These are phyloP conservation scores for Gallinago stenura DNA, from an alignment of 2,797 vertebrate species.

Conservation along the genomic window DNA sequence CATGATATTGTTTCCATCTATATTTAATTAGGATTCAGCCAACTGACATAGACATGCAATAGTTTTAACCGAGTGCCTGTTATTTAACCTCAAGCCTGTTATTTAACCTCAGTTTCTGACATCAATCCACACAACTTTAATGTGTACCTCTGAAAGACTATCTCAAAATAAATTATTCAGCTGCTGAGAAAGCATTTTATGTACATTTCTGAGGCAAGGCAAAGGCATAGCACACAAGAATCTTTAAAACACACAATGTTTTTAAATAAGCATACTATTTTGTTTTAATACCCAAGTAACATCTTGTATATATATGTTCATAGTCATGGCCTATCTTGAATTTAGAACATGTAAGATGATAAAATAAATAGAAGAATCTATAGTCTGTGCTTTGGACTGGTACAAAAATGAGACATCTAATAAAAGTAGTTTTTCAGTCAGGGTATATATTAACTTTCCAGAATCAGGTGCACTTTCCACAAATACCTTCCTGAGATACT, in stretches of 20 bases:
- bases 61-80: slow-evolving; percentile 63
- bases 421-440: background rate
- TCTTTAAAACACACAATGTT: background rate
- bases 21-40: slow-evolving; percentile 67
- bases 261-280: background rate
- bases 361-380: background rate
- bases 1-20: slow-evolving; percentile 71
- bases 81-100: slow-evolving; percentile 72
- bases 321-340: background rate
- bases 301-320: background rate
- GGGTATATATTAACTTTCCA: background rate
- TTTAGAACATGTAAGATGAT: background rate
- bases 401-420: background rate
- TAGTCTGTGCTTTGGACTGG: background rate
- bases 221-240: slow-evolving; percentile 23
- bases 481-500: background rate
- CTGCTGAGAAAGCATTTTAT: slow-evolving; percentile 29
- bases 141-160: slow-evolving; percentile 66
- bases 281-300: background rate
- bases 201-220: slow-evolving; percentile 32
- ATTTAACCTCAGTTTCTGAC: slow-evolving; percentile 75
- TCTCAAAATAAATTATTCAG: slow-evolving; percentile 75
- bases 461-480: background rate
- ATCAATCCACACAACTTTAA: slow-evolving; percentile 74
- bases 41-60: slow-evolving; percentile 44